Evolutionary conservation across 64 coral and sea anemone species (phyloP), one percentile per base, ranked within the genome.

Genomic region (Exaiptasia diaphana): DNA sequence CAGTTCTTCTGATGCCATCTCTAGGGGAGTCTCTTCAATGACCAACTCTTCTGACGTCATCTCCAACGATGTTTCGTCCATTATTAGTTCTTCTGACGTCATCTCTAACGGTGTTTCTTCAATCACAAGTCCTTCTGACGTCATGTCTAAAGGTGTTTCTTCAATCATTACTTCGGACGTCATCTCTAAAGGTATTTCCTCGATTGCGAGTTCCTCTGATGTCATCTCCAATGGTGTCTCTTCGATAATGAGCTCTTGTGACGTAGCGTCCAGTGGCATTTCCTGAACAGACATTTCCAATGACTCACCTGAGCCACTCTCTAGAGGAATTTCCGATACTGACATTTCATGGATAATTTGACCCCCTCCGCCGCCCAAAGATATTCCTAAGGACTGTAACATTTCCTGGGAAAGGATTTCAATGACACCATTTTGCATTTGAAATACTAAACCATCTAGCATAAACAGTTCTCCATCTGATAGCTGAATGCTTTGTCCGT

Each of bases 141-240:
- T 67, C 38, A 40, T 43, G 4, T 68, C 61, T 30, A 63, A 14
- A 4, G 78, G 59, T 13, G 50, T 44, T 48, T 82, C 78, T 68
- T 27, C 12, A 30, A 33, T 28, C 38, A 82, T 82, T 38, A 36
- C 50, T 23, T 35, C 77, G 28, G 41, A 41, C 10, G 53, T 80
- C n/a, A 33, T 43, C 15, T 71, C 57, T 0, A 61, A 14, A 0
- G 57, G 57, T 9, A 14, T 4, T 3, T 61, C 57, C 20, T 61
- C 21, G 12, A 11, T 21, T 5, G n/a, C n/a, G 32, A 62, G 30
- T 43, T 73, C 68, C 28, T 73, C 34, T 28, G 32, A 42, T 2
- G 44, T 41, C 59, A 81, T 81, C 5, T 75, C 25, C 38, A 44
- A 44, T 14, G 44, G 71, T 24, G 33, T 75, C 15, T 75, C 71